These are phyloP conservation scores for Bombus impatiens DNA, from an alignment of 1,140 invertebrate genomes.

Conservation along the genomic window DNA sequence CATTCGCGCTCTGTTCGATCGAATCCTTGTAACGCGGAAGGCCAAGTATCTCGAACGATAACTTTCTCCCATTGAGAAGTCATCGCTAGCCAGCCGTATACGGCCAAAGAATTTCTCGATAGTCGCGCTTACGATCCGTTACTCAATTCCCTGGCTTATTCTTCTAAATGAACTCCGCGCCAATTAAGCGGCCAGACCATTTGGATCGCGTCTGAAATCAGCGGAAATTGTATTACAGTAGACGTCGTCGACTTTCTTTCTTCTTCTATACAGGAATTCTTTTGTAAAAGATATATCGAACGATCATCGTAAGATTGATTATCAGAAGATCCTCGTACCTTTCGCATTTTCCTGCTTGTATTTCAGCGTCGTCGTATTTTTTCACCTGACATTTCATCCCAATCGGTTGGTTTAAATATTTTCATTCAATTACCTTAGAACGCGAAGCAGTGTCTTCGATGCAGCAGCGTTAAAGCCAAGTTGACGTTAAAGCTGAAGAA, in stretches of 20 bases:
- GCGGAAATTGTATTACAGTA: neutral
- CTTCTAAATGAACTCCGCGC: constrained; percentile 27
- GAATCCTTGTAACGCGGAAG: constrained; percentile 48
- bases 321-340: too few relatives aligned
- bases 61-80: constrained; percentile 53
- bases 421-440: too few relatives aligned
- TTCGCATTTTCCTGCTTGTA: too few relatives aligned
- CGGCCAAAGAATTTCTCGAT: constrained; percentile 44
- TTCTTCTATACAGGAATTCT: too few relatives aligned
- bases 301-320: too few relatives aligned
- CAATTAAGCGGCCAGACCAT: constrained; percentile 19
- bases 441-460: too few relatives aligned
- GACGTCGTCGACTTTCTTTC: neutral
- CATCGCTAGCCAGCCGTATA: constrained; percentile 11
- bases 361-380: too few relatives aligned
- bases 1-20: constrained; percentile 17
- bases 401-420: too few relatives aligned
- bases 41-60: constrained; percentile 32
- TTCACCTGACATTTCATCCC: too few relatives aligned
- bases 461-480: too few relatives aligned
- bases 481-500: too few relatives aligned
- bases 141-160: constrained; percentile 21
- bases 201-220: neutral
- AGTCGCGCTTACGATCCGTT: constrained; percentile 12
- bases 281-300: too few relatives aligned